Conservation (phyloP, 2,888 invertebrate species). For the Folsomia candida region DNA sequence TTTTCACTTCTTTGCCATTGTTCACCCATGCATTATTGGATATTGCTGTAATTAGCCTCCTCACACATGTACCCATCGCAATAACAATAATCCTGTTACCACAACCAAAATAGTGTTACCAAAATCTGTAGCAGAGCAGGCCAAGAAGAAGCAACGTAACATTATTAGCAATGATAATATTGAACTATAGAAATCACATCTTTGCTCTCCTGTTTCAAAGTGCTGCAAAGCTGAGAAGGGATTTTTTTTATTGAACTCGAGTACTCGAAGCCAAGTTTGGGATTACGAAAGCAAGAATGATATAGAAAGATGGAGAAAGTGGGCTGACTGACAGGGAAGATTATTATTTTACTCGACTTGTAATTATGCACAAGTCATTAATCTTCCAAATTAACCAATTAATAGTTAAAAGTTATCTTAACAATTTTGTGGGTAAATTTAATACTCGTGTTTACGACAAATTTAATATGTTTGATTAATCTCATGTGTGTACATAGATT, state of each 20-base stretch:
- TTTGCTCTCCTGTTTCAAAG: background rate
- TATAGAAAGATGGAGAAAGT: background rate
- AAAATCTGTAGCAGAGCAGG: background rate
- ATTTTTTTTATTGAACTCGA: too few species aligned
- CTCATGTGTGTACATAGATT: too few species aligned
- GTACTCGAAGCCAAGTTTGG: background rate
- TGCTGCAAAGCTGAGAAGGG: background rate
- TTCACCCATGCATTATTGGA: background rate
- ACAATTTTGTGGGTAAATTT: background rate
- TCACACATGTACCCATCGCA: too few species aligned
- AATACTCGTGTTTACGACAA: background rate
- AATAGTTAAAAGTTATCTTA: background rate
- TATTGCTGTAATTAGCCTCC: background rate
- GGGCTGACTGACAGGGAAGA: background rate
- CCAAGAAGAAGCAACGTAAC: too few species aligned
- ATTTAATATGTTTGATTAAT: background rate
- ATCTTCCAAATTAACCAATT: background rate
- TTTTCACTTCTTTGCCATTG: background rate
- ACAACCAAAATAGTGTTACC: background rate
- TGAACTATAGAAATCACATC: too few species aligned
- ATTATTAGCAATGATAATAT: too few species aligned
- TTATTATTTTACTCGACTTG: too few species aligned
- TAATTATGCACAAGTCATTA: background rate
- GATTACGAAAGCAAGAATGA: background rate
- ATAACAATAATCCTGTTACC: too few species aligned